Conservation (phyloP, 1,140 invertebrate genomes). For the Heliconius hewitsoni region DNA sequence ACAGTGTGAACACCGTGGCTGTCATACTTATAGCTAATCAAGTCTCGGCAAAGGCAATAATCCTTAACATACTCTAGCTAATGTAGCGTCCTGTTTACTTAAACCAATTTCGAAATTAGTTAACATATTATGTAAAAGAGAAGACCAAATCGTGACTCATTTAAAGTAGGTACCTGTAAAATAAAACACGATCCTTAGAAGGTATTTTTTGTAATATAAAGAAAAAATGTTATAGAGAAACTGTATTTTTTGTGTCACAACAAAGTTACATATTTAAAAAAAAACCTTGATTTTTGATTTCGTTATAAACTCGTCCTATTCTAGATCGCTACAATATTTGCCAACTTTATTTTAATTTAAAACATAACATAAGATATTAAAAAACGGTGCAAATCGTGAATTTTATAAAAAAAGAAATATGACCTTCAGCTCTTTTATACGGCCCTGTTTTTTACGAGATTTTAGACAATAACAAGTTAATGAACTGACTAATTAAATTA, state of each 20-base stretch:
- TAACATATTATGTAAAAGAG: background rate
- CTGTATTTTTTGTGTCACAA: background rate
- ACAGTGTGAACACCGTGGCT: slow-evolving; percentile 17
- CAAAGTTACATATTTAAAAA: background rate
- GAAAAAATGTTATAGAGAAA: background rate
- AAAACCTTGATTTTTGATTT: background rate
- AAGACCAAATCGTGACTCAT: background rate
- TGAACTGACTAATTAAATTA: background rate
- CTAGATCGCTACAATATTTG: background rate
- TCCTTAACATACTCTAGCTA: slow-evolving; percentile 31
- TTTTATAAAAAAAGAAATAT: background rate
- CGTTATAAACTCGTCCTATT: background rate
- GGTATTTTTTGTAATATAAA: too few relatives aligned
- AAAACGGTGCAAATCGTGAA: too few relatives aligned
- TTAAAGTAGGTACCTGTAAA: background rate
- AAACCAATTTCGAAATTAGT: slow-evolving; percentile 33
- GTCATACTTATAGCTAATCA: slow-evolving; percentile 35
- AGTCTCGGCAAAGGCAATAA: slow-evolving; percentile 27
- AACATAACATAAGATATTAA: background rate
- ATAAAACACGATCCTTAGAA: background rate
- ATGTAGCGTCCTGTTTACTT: slow-evolving; percentile 30
- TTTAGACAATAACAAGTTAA: background rate
- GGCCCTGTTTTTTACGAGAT: background rate
- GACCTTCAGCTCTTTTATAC: background rate
- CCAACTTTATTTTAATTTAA: background rate